phyloP scores from a whole-genome alignment of 2,113 vertebrate species.

The Spermophilus dauricus region DNA sequence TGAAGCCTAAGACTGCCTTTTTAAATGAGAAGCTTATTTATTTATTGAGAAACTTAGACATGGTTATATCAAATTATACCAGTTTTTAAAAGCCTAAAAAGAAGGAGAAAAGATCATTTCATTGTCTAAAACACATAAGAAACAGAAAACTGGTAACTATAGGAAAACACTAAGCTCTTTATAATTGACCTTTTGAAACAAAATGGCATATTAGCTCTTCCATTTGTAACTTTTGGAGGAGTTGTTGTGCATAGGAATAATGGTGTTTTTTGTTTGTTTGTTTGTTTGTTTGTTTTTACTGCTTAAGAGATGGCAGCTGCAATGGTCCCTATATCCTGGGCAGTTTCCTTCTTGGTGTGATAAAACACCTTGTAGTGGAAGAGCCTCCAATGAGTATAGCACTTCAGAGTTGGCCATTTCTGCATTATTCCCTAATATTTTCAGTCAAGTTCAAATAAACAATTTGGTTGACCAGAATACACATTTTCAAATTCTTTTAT shows the following conservation, averaged over 20 bases:
- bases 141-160: slow-evolving; percentile 24
- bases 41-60: not conserved
- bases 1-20: not conserved
- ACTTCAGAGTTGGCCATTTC: not conserved
- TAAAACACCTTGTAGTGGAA: not conserved
- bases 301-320: not conserved
- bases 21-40: not conserved
- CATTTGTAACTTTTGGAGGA: not conserved
- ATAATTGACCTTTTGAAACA: slow-evolving; percentile 22
- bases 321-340: not conserved
- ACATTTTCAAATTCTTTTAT: not conserved
- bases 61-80: not conserved
- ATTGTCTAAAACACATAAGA: not conserved
- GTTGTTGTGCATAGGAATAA: not conserved
- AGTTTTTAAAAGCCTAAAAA: not conserved
- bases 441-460: not conserved
- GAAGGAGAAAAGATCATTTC: not conserved
- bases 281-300: not conserved
- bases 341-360: not conserved
- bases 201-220: not conserved
- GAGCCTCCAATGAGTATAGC: not conserved
- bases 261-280: not conserved
- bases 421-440: not conserved
- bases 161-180: not conserved
- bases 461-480: not conserved